Base-by-base conservation (phyloP, 2,113 vertebrate species). In the Oncorhynchus nerka region DNA sequence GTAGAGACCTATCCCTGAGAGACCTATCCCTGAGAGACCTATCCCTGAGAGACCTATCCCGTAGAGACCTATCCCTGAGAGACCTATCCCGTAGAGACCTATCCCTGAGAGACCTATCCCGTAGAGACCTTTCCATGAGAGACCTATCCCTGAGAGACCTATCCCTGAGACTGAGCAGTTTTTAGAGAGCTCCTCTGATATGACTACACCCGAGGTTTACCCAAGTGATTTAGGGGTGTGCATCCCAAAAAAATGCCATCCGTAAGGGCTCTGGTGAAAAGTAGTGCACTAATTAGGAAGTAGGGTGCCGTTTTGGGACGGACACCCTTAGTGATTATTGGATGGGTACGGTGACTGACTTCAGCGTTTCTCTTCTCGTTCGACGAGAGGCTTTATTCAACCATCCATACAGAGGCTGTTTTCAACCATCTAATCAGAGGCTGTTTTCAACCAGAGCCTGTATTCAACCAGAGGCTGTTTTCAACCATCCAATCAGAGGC, bases 101-200 rank as follows among this genome's bases (percentile, higher is more conserved):
- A 26, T 26, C 26, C 59, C 69, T n/a, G n/a, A n/a, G n/a, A 26
- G 26, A 26, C 26, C 26, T 26, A 26, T 26, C 26, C 59, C 69
- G 62, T 57, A 28, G 68, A 81, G 75, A n/a, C n/a, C n/a, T n/a
- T n/a, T n/a, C n/a, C n/a, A n/a, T n/a, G n/a, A n/a, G n/a, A n/a
- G n/a, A 24, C 79, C 83, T 70, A 83, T 69, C 30, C 69, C 8
- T 15, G 57, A 59, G 59, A 32, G n/a, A 24, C 79, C 83, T 70
- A 83, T 69, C 30, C 69, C 8, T 15, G 57, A 59, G 59, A 32
- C 32, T 1, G 5, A 5, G 32, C 1, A 5, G 32, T 5, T 32
- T 32, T 5, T 32, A 32, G 30, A 32, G 30, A 32, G 30, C 30
- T n/a, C 59, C 59, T 61, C 59, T 61, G 59, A 61, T 26, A 26